A percentile compares a stretch with the other conserved stretches of the same genome.
phyloP scores from a whole-genome alignment of 2,797 vertebrate species.

The Galagoides demidoff region DNA sequence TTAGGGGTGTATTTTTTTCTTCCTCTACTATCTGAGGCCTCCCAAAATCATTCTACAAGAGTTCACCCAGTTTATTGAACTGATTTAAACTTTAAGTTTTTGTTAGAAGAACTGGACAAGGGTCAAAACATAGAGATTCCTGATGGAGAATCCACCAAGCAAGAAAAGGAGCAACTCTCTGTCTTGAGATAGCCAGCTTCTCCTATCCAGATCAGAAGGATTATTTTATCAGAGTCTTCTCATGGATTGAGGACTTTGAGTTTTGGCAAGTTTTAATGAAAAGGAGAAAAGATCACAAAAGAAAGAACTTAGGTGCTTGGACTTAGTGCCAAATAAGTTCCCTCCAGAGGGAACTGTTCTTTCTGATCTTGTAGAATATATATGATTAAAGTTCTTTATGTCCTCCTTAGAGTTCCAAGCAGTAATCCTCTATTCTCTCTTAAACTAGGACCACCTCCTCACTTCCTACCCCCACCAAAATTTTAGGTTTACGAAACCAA shows the following conservation, averaged over 20 bases:
- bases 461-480: neutral
- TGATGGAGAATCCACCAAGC: slow-evolving; percentile 7
- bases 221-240: slow-evolving; percentile 49
- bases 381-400: slow-evolving; percentile 32
- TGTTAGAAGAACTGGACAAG: slow-evolving; percentile 1
- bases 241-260: slow-evolving; percentile 12
- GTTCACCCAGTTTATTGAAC: slow-evolving; percentile 49
- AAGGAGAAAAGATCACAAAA: slow-evolving; percentile 47
- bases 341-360: slow-evolving; percentile 41
- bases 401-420: slow-evolving; percentile 7
- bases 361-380: neutral
- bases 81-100: slow-evolving; percentile 54
- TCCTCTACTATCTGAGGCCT: neutral
- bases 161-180: neutral
- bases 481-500: slow-evolving; percentile 17
- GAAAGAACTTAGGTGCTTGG: slow-evolving; percentile 33
- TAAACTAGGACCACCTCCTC: neutral
- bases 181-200: slow-evolving; percentile 40
- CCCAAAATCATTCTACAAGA: slow-evolving; percentile 36
- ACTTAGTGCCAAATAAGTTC: neutral
- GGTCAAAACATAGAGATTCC: slow-evolving; percentile 18
- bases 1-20: slow-evolving; percentile 21
- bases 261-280: slow-evolving; percentile 67
- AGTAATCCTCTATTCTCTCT: slow-evolving; percentile 23
- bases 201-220: slow-evolving; percentile 27